Base-by-base conservation (phyloP, 2,888 invertebrate genomes). In the Sarcophaga carnaria region DNA sequence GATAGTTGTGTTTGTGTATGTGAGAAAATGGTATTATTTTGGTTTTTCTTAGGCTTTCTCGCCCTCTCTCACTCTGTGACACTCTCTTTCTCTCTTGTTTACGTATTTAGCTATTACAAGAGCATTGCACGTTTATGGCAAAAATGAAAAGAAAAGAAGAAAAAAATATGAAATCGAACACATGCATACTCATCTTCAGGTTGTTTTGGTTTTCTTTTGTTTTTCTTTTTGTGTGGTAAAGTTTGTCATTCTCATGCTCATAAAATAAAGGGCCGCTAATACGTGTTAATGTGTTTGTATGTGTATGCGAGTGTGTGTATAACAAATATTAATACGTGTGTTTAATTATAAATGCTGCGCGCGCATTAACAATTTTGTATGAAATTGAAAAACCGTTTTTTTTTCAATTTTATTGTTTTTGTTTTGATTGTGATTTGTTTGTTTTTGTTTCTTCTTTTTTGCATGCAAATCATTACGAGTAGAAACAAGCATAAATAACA, bases 281-380 rank as follows among this genome's bases (percentile, higher is more conserved):
- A 54, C 17, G 54, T 54, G 5, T 63, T n/a, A 14, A 54, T 14
- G 64, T 66, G 64, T 64, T 47, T 63, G 75, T 27, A 2, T 2
- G 4, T 0, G 4, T 54, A 14, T 54, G 54, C 1, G 4, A 5
- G 4, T 14, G 4, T 17, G 54, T 17, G 1, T 54, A 17, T 17
- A 14, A 14, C 4, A 54, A 54, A 54, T 54, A 54, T 54, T 54
- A 14, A 14, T 54, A 54, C 27, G 72, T 80, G 66, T 63, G 25
- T 83, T 76, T 84, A 87, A 84, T 87, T 87, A 87, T 87, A 87
- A 87, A 87, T 84, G 70, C 87, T 87, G 87, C 87, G 87, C 87
- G 87, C 87, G 87, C 87, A 87, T 37, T 4, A 54, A 54, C 4
- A 54, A 12, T 17, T 17, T 54, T 54, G 12, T 54, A 54, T 54